Evolutionary conservation across 2,888 invertebrate species (phyloP).

Genomic region (Palloptera scutellata): DNA sequence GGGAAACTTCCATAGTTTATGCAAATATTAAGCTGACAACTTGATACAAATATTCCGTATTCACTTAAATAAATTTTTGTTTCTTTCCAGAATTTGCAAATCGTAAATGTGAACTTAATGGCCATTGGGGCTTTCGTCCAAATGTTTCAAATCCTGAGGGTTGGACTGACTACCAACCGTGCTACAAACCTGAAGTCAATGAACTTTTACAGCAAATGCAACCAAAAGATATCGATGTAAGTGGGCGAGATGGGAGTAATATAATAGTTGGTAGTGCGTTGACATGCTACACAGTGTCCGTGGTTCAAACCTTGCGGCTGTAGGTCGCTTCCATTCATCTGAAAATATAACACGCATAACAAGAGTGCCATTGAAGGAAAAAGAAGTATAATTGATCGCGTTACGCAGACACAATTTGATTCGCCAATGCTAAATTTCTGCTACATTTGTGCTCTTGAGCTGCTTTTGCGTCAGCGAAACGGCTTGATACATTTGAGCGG

Average conservation of each 20-base stretch:
- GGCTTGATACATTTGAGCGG: no score
- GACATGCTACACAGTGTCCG: no score
- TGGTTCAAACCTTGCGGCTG: no score
- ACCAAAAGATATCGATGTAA: slow-evolving; percentile 60
- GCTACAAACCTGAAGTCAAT: slow-evolving; percentile 76
- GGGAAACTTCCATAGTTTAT: background rate
- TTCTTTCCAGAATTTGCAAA: slow-evolving; percentile 72
- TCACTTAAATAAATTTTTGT: background rate
- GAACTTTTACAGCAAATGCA: slow-evolving; percentile 68
- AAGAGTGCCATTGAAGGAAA: no score
- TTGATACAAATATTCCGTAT: background rate
- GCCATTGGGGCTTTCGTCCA: slow-evolving; percentile 73
- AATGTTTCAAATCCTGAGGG: slow-evolving; percentile 66
- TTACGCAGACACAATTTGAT: no score
- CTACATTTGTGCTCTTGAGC: no score
- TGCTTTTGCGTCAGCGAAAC: no score
- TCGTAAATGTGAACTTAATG: slow-evolving; percentile 73
- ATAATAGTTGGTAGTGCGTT: no score
- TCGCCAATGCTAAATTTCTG: no score
- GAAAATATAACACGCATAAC: no score
- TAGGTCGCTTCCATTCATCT: no score
- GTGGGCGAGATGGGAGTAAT: slow-evolving; percentile 15
- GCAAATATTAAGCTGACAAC: background rate
- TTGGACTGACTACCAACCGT: slow-evolving; percentile 86
- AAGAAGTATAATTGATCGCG: no score